phyloP scores from a whole-genome alignment of 1,140 invertebrate genomes.

The Drosophila micromelanica region DNA sequence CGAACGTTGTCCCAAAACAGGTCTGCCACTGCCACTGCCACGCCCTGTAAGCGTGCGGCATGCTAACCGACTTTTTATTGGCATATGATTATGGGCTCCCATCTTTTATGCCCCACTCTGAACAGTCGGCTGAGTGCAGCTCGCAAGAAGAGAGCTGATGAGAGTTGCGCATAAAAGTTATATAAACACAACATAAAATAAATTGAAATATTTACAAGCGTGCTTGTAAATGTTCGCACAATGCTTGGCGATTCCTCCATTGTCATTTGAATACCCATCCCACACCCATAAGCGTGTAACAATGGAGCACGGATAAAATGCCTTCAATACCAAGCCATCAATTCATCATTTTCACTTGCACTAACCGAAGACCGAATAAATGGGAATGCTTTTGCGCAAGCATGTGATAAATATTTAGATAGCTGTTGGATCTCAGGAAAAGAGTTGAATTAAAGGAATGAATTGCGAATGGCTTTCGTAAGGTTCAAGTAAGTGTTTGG shows the following conservation, averaged over 20 bases:
- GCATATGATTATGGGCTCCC: slow-evolving; percentile 76
- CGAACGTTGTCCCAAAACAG: slow-evolving; percentile 37
- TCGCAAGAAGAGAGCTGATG: slow-evolving; percentile 5
- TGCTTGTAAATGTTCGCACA: slow-evolving; percentile 77
- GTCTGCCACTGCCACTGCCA: slow-evolving; percentile 6
- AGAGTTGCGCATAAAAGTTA: slow-evolving; percentile 75
- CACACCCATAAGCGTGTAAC: slow-evolving; percentile 9
- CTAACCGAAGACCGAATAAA: slow-evolving; percentile 28
- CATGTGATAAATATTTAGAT: background rate
- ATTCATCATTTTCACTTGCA: slow-evolving; percentile 59
- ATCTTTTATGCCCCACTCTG: slow-evolving; percentile 67
- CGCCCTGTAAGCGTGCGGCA: slow-evolving; percentile 40
- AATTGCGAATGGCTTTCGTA: background rate
- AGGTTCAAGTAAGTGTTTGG: background rate
- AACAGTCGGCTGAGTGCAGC: slow-evolving; percentile 47
- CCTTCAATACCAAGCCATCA: slow-evolving; percentile 39
- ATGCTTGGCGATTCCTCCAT: slow-evolving; percentile 35
- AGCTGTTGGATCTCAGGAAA: too few species aligned
- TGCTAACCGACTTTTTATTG: slow-evolving; percentile 82
- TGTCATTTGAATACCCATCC: slow-evolving; percentile 61
- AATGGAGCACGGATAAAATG: slow-evolving; percentile 26
- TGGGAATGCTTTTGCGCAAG: background rate
- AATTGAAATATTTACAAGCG: slow-evolving; percentile 81
- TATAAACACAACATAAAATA: slow-evolving; percentile 70
- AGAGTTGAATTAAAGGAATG: background rate